Evolutionary conservation across 30 jellyfish, hydroid and myxozoan genomes (phyloP), one percentile per base, ranked within the genome.

Genomic region (Aurelia sp.): DNA sequence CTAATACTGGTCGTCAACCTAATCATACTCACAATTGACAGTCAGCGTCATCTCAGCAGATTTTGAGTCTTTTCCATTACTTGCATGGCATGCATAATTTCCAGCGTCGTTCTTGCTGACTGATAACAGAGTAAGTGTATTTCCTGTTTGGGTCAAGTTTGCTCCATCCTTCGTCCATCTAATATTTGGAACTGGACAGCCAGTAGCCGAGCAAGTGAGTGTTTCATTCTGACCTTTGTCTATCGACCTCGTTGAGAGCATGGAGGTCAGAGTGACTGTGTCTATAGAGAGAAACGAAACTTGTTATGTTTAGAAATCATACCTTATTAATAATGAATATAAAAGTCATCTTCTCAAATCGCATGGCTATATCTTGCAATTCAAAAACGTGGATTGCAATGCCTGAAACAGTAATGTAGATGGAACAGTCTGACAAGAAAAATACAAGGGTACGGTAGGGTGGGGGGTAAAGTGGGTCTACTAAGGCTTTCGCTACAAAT

Each of bases 141-240:
- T 59, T n/a, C 69, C 69, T 3, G 27, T 13, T 59, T 59, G 27
- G 4, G 11, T 59, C 33, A 59, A 18, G 13, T 8, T 4, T n/a
- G 33, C 69, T 18, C 69, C 69, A 59, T 59, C 33, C 69, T 59
- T 59, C 69, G 33, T 59, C 69, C 69, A 59, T 59, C 33, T 22
- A 59, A 59, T 59, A 18, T 10, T 59, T 22, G 69, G 69, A 18
- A 22, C 11, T 59, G 69, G 31, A 11, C 69, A 59, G 6, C 69
- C 33, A 59, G 33, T 59, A 1, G 69, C 69, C 11, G 69, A 59
- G 33, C 69, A 59, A 13, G 69, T 59, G 27, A 59, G 13, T 6
- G 31, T 13, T 22, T 59, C 69, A 18, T 4, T 18, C 15, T n/a
- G 33, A 3, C 69, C 69, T 4, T 18, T 33, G 33, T 59, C 33